Percentiles rank a stretch among this genome's conserved stretches.
phyloP scores from a whole-genome alignment of 2,888 invertebrate genomes.

The Lasioglossum morio region DNA sequence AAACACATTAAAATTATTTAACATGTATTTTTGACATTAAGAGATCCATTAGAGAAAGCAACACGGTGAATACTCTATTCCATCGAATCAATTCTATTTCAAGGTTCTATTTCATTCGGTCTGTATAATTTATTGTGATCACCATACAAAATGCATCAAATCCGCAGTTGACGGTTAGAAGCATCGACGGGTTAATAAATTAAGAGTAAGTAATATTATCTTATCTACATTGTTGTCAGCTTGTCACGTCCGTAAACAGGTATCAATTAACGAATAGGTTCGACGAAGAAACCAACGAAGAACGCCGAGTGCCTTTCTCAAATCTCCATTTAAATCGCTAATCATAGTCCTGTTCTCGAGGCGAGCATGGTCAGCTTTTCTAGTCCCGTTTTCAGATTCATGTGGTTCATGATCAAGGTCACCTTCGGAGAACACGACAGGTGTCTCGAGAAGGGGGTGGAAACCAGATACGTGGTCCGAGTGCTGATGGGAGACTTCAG shows the following conservation, averaged over 20 bases:
- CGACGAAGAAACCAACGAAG: not conserved
- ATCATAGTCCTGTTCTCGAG: constrained; percentile 10
- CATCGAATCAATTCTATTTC: not conserved
- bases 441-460: constrained; percentile 90
- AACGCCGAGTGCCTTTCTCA: not conserved
- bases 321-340: constrained; percentile 12
- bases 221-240: not conserved
- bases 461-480: constrained; percentile 90
- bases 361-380: constrained; percentile 68
- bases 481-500: constrained; percentile 93
- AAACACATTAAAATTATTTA: not conserved
- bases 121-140: not conserved
- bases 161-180: not conserved
- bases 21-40: not conserved
- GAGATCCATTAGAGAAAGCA: not conserved
- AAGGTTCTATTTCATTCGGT: not conserved
- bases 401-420: constrained; percentile 97
- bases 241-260: not conserved
- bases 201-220: not conserved
- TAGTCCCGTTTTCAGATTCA: constrained; percentile 88
- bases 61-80: not conserved
- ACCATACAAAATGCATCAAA: not conserved
- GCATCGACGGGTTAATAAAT: not conserved
- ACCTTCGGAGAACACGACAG: constrained; percentile 95
- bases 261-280: not conserved